Evolutionary conservation across 2,113 vertebrate species (phyloP), one percentile per base, ranked within the genome.

Genomic region (Scortum barcoo): DNA sequence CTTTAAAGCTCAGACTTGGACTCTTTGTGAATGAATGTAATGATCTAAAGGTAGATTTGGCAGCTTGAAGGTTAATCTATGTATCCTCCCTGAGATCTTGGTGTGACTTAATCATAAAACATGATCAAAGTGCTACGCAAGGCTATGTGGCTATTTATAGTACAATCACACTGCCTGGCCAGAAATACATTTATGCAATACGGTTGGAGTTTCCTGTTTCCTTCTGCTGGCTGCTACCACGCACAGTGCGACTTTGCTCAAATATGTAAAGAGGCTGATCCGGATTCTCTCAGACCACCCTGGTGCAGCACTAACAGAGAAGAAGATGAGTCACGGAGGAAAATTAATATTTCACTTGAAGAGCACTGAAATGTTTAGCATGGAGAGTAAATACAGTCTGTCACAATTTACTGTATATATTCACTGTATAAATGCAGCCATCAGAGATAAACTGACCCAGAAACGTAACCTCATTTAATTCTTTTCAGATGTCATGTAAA

Each of bases 151-250:
- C 75, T 90, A 92, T 90, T 92, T 84, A 87, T 91, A 91, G 92
- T 2, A 73, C 72, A 80, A 85, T 90, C 81, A 83, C 84, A 75
- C 81, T 65, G 81, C 50, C 30, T 33, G 50, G 74, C 78, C 80
- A 74, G 79, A 90, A 92, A 93, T 91, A 90, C 73, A 78, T 78
- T 33, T 76, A 56, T 78, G 86, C 71, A 81, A 60, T 78, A 89
- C 77, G 72, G 89, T 88, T 84, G 77, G 88, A 82, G 83, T 86
- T 91, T 90, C 89, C 92, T 89, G 76, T 88, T 88, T 90, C 65
- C 76, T 72, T 87, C 46, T 72, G 24, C 77, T 33, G 72, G 54
- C 72, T 57, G 30, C 70, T 70, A 42, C 54, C 50, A 40, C 11
- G 2, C 77, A 78, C 67, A 79, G 72, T 20, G 50, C 66, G 78